Base-by-base conservation (phyloP, 2,797 vertebrate genomes). In the Huso huso region DNA sequence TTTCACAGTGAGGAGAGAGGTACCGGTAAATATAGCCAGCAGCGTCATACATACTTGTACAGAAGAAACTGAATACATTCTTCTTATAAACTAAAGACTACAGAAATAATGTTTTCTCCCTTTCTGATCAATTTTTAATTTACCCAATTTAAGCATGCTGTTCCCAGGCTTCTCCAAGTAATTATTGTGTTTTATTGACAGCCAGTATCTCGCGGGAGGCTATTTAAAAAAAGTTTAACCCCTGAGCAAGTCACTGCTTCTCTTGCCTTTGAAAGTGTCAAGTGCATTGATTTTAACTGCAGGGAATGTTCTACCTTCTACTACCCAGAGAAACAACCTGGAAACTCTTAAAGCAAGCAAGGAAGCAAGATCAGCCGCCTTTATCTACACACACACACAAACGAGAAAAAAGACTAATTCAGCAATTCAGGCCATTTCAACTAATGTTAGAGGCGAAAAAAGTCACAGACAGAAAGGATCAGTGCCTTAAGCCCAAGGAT, bases 191-290 rank as follows among this genome's bases (percentile, higher is more conserved):
- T 90, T 92, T 93, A 95, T 91, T 95, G 93, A 95, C 90, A 90
- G 89, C 80, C 83, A 84, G 85, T 87, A 86, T 89, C 90, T 87
- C 87, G 78, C 71, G 88, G 90, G 90, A 93, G 84, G 84, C 90
- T 90, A 93, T 91, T 93, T 93, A 88, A 92, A 91, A 85, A 82
- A 93, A 92, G 88, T 93, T 95, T 94, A 95, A 95, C 90, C 90
- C 88, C 80, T 85, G 88, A 93, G 88, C 88, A 93, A 91, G 88
- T 91, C 83, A 79, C 83, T 82, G 87, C 84, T 90, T 88, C 81
- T 83, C 68, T 71, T 73, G 76, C 86, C 91, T 93, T 92, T 94
- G 90, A 93, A 93, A 89, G 90, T 92, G 86, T 90, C 90, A 89
- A 93, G 82, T 85, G 86, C 89, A 92, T 91, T 93, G 92, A 93